A percentile compares a stretch with the other conserved stretches of the same genome.
Evolutionary conservation across 1,140 invertebrate species (phyloP).

Genomic region (Nilaparvata lugens): DNA sequence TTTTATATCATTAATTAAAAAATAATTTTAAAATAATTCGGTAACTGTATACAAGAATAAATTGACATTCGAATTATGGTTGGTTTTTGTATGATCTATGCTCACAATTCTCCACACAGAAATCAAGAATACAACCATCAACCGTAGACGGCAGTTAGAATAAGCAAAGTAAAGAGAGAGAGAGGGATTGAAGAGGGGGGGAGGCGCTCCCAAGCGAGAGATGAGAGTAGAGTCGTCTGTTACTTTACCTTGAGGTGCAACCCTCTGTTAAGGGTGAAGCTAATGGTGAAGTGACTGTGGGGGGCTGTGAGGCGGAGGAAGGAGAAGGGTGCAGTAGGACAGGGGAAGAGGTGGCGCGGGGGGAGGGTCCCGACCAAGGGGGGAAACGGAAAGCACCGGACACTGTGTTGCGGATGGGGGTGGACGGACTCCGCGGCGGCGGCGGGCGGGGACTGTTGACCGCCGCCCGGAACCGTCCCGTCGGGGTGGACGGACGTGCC

Average conservation of each 20-base stretch:
- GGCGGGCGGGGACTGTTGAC: slow-evolving; percentile 18
- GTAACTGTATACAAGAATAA: no score
- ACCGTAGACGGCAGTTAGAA: background rate
- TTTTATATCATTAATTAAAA: no score
- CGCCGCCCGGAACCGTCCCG: background rate
- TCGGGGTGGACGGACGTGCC: slow-evolving; percentile 11
- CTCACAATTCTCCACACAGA: background rate
- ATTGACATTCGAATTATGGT: no score
- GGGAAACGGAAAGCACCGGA: slow-evolving; percentile 30
- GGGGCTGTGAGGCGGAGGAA: slow-evolving; percentile 14
- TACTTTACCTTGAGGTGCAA: slow-evolving; percentile 22
- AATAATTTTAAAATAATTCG: no score
- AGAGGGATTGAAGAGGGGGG: slow-evolving; percentile 8
- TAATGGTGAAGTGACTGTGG: slow-evolving; percentile 25
- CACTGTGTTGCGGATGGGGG: slow-evolving; percentile 11
- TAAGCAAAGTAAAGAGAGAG: background rate
- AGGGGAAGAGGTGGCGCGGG: slow-evolving; percentile 43
- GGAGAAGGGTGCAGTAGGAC: slow-evolving; percentile 42
- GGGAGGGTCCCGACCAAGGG: slow-evolving; percentile 28
- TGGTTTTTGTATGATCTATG: background rate
- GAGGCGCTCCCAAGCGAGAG: background rate
- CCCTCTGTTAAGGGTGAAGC: slow-evolving; percentile 11
- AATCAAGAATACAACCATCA: background rate
- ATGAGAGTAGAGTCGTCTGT: background rate
- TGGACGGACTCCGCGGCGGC: slow-evolving; percentile 25